Evolutionary conservation across 2,113 vertebrate species (phyloP).

Genomic region (Protomyctophum bolini): DNA sequence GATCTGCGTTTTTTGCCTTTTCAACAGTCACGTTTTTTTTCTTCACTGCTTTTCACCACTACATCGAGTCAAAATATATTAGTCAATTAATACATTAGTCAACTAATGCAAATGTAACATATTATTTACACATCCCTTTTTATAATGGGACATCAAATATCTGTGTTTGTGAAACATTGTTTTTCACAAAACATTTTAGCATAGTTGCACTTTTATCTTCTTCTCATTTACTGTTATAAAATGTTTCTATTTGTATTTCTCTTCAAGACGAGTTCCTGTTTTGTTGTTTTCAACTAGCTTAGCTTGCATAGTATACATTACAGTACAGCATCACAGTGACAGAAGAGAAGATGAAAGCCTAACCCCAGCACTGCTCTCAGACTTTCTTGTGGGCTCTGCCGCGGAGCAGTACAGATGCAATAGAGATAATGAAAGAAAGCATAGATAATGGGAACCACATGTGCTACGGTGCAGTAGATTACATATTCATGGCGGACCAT

Average conservation of each 20-base stretch:
- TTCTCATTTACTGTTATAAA: too few species aligned
- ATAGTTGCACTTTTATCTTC: too few species aligned
- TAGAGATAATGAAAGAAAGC: slow-evolving; percentile 4
- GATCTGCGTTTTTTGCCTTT: too few species aligned
- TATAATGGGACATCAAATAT: too few species aligned
- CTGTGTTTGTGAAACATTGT: too few species aligned
- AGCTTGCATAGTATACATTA: background rate
- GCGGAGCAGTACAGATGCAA: slow-evolving; percentile 1
- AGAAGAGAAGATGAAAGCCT: slow-evolving; percentile 10
- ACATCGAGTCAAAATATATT: too few species aligned
- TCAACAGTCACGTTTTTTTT: too few species aligned
- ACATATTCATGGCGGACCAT: background rate
- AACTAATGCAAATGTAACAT: too few species aligned
- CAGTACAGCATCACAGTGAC: background rate
- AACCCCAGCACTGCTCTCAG: background rate
- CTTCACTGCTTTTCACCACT: too few species aligned
- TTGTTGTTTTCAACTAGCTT: background rate
- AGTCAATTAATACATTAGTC: too few species aligned
- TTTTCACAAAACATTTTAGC: too few species aligned
- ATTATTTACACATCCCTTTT: too few species aligned
- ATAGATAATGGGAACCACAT: slow-evolving; percentile 8
- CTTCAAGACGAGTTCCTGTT: background rate
- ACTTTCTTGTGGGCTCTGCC: slow-evolving; percentile 4
- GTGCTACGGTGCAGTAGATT: background rate
- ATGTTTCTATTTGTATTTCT: background rate